phyloP scores from a whole-genome alignment of 2,797 vertebrate genomes.

The Mormyrus hasselquistii region DNA sequence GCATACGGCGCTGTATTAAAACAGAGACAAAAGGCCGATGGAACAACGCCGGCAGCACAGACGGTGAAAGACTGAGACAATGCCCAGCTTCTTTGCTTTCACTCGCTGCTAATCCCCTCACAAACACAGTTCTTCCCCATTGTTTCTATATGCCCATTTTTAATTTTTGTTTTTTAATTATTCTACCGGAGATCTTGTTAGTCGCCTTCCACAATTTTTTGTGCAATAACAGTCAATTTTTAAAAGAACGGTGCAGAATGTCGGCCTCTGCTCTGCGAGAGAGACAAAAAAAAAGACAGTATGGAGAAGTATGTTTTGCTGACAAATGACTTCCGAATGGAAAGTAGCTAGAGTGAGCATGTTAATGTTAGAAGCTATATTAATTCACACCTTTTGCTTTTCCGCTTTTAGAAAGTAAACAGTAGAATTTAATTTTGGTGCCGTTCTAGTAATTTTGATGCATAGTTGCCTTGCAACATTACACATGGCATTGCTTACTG shows the following conservation, averaged over 20 bases:
- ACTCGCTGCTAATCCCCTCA: slow-evolving; percentile 40
- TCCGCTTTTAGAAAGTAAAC: background rate
- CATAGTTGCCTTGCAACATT: background rate
- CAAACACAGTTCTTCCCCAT: background rate
- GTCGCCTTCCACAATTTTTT: background rate
- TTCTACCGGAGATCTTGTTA: background rate
- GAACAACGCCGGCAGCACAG: slow-evolving; percentile 48
- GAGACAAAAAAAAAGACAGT: background rate
- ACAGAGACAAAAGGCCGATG: slow-evolving; percentile 61
- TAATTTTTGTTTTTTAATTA: background rate
- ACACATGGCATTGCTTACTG: background rate
- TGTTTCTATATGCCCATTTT: background rate
- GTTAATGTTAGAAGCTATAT: background rate
- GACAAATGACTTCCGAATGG: background rate
- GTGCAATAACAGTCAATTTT: background rate
- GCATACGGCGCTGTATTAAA: slow-evolving; percentile 69
- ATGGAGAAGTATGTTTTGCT: background rate
- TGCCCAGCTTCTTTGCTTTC: slow-evolving; percentile 46
- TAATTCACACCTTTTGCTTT: background rate
- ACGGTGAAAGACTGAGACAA: slow-evolving; percentile 39
- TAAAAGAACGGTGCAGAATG: background rate
- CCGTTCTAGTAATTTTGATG: background rate
- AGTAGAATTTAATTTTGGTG: background rate
- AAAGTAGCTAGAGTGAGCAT: background rate
- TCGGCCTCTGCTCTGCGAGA: background rate